Percentiles rank a stretch among this genome's conserved stretches.
Evolutionary conservation across 2,888 invertebrate species (phyloP).

Genomic region (Cheilosia scutellata): DNA sequence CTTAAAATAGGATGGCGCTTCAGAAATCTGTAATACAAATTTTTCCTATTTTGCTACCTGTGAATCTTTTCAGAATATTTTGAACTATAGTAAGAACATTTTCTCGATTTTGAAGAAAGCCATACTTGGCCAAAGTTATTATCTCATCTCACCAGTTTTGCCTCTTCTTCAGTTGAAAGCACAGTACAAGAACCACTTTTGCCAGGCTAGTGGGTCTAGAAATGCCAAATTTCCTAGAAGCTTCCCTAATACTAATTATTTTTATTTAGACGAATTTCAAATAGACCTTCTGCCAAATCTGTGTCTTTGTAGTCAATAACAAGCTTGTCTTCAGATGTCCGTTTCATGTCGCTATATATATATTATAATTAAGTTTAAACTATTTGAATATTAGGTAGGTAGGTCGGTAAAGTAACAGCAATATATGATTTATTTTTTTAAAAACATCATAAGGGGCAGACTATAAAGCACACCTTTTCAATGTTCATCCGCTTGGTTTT

Average conservation of each 20-base stretch:
- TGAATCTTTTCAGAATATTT: constrained; percentile 24
- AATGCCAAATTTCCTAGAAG: constrained; percentile 6
- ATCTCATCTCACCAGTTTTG: constrained; percentile 9
- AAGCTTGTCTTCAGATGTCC: neutral
- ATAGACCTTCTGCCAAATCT: neutral
- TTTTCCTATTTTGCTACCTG: constrained; percentile 26
- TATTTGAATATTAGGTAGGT: neutral
- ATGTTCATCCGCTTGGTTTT: neutral
- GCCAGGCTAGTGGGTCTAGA: constrained; percentile 12
- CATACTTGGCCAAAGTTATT: constrained; percentile 14
- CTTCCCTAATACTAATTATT: constrained; percentile 1
- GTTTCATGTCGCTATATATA: neutral
- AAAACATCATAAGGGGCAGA: neutral
- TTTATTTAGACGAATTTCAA: constrained; percentile 2
- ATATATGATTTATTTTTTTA: neutral
- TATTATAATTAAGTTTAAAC: neutral
- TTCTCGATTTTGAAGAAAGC: constrained; percentile 24
- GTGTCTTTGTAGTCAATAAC: neutral
- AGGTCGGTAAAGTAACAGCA: neutral
- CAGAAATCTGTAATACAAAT: constrained; percentile 29
- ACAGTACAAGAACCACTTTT: constrained; percentile 17
- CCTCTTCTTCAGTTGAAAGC: constrained; percentile 21
- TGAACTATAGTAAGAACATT: constrained; percentile 16
- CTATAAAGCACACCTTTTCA: too few relatives aligned
- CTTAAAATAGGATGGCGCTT: constrained; percentile 19